Base-by-base conservation (phyloP, 1,140 invertebrate species). In the Adoxophyes honmai region DNA sequence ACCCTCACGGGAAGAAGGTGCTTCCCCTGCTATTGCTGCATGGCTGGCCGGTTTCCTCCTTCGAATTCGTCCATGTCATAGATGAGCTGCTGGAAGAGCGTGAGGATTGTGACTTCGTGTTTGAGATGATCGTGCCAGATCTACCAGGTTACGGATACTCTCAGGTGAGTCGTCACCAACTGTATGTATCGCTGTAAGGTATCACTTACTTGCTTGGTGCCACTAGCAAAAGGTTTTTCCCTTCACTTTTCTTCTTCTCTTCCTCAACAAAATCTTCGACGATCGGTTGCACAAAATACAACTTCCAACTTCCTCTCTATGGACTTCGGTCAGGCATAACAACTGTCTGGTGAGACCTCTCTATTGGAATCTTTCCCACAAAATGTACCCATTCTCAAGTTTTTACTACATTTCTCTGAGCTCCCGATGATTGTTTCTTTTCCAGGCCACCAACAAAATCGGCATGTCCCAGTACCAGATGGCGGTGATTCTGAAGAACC, bases 61-160 rank as follows among this genome's bases (percentile, higher is more conserved):
- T 35, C n/a, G 52, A 54, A 15, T 54, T 16, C 8, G 16, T 36
- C 18, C 34, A 35, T n/a, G 52, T 54, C 15, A 36, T 36, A 7
- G 10, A 37, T 13, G 3, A 18, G 7, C 15, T 54, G 34, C 14
- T 37, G 15, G 3, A 13, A 6, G 14, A 15, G n/a, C 11, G 13
- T 11, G 14, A 34, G 4, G 35, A 54, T 9, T 16, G 15, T 5
- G 35, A 54, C 34, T 54, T 54, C 34, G 52, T 18, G 16, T 54
- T 54, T 15, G 52, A 54, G 16, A 37, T 54, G n/a, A 37, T 54
- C 34, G 52, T 21, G 4, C 52, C 52, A n/a, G 11, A 37, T 10
- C n/a, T 54, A 10, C 52, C 52, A 1, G 52, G 52, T 1, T 54
- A 36, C 37, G 52, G 34, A 15, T 54, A 54, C 14, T 54, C 52